Evolutionary conservation across 2,888 invertebrate genomes (phyloP).

Genomic region (Neoscelio sp.): DNA sequence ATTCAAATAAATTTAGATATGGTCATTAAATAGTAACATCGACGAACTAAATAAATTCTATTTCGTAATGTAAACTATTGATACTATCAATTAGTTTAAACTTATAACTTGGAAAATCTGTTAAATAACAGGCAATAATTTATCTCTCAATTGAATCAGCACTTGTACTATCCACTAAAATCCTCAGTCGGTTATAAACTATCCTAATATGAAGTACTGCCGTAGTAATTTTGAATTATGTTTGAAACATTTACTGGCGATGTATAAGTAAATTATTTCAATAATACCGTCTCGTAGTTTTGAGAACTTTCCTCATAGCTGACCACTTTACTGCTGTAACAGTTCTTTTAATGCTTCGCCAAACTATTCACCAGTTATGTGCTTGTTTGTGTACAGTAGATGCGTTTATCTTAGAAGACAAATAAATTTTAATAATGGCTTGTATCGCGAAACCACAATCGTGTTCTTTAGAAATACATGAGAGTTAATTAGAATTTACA

Average conservation of each 20-base stretch:
- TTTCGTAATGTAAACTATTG: constrained; percentile 13
- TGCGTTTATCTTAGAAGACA: constrained; percentile 3
- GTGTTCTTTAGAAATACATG: background rate
- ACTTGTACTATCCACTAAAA: constrained; percentile 22
- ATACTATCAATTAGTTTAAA: constrained; percentile 35
- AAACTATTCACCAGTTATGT: constrained; percentile 2
- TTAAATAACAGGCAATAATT: constrained; percentile 50
- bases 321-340: constrained; percentile 32
- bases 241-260: constrained; percentile 38
- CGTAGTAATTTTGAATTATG: constrained; percentile 53
- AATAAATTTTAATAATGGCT: background rate
- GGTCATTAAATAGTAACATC: no score
- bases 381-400: background rate
- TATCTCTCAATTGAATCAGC: constrained; percentile 53
- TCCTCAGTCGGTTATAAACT: constrained; percentile 44
- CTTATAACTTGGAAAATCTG: constrained; percentile 39
- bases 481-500: no score
- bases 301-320: constrained; percentile 42
- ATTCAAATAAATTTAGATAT: no score
- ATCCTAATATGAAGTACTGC: constrained; percentile 41
- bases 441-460: background rate
- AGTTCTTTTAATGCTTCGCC: constrained; percentile 24
- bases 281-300: constrained; percentile 36
- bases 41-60: constrained; percentile 17
- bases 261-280: constrained; percentile 44